Base-by-base conservation (phyloP, 2,113 vertebrate genomes). In the Chloroceryle aenea region DNA sequence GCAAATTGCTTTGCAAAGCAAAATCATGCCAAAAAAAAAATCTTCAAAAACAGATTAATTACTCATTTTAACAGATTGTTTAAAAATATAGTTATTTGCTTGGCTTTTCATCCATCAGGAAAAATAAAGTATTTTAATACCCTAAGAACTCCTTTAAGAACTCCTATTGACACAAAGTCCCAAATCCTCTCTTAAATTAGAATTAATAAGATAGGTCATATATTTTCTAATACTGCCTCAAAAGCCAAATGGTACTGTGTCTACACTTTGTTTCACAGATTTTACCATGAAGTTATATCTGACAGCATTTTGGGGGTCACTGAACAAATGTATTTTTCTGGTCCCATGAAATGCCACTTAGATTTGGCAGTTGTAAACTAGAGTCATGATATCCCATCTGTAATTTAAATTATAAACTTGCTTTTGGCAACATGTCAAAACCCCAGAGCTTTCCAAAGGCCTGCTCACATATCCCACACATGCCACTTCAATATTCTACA, bases 291-390 rank as follows among this genome's bases (percentile, higher is more conserved):
- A 86, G 47, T n/a, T 48, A 40, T 10, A 30, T 21, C 30, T 68
- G 53, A 52, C 12, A 64, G 29, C 12, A 34, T 20, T 3, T 89
- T 45, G 4, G 23, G 21, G 40, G 15, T 73, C 0, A 0, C n/a
- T 64, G 29, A 48, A 75, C 16, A 95, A 75, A 16, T 16, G 2
- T 10, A 18, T 48, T 87, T 72, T 87, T 5, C 66, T 69, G 48
- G 15, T 66, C 45, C 18, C 12, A 27, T 38, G 40, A 93, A 91
- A 82, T 14, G 14, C 3, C 53, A 40, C 53, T 94, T 93, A 47
- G 48, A 47, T 40, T 68, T 92, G 36, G 25, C 40, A 72, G 43
- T 61, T 87, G 56, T 14, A 71, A 81, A 45, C 14, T n/a, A 45
- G 15, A 52, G n/a, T 72, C 25, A 36, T 15, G 29, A 78, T 91